phyloP scores from a whole-genome alignment of 2,797 vertebrate species.

The Acanthiza pusilla region DNA sequence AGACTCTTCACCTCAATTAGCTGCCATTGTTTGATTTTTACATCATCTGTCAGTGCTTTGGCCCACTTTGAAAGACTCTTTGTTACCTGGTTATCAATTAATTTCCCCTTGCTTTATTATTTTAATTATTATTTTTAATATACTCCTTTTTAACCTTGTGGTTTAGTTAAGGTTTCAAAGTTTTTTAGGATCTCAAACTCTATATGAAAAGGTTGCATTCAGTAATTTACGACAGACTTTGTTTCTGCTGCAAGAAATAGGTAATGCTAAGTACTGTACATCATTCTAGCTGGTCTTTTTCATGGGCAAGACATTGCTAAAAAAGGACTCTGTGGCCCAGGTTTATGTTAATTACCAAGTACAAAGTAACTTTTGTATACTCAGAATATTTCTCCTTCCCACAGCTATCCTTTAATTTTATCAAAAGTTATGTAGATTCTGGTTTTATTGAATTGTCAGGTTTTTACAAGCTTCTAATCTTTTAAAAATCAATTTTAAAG shows the following conservation, averaged over 20 bases:
- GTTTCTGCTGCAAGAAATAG: neutral
- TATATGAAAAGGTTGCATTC: neutral
- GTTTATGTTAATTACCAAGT: neutral
- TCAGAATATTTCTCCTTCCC: neutral
- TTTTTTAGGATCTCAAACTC: neutral
- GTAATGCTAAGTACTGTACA: neutral
- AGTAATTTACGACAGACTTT: neutral
- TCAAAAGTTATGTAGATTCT: neutral
- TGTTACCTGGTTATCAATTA: neutral
- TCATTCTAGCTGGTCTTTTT: neutral
- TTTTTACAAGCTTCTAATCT: neutral
- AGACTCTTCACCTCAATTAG: neutral
- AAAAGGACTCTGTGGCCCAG: neutral
- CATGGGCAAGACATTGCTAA: neutral
- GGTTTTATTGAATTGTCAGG: neutral
- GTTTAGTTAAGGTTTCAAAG: neutral
- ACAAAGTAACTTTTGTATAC: neutral
- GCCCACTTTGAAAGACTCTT: neutral
- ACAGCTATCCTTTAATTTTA: neutral
- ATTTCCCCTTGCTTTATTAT: accelerated
- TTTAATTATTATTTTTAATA: neutral
- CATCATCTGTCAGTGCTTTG: neutral
- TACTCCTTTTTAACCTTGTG: accelerated
- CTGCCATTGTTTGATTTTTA: neutral
- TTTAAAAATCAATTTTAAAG: neutral